Evolutionary conservation across 30 jellyfish, hydroid and myxozoan species (phyloP).

Genomic region (Hydractinia echinata): DNA sequence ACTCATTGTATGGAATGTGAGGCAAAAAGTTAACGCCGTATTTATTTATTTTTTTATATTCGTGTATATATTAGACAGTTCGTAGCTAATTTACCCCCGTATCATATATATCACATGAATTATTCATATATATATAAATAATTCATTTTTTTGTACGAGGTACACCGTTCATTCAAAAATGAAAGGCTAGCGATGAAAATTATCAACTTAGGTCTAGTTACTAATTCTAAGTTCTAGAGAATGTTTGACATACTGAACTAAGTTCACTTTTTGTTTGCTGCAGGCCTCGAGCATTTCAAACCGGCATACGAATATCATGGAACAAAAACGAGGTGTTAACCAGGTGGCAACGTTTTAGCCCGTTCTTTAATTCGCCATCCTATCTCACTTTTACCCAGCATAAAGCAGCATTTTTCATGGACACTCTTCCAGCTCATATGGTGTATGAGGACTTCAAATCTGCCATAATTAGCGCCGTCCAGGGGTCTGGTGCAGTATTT

Average conservation of each 20-base stretch:
- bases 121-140: too few relatives aligned
- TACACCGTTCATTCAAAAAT: too few relatives aligned
- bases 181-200: too few relatives aligned
- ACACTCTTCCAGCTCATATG: constrained; percentile 54
- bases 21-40: too few relatives aligned
- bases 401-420: constrained; percentile 61
- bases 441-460: constrained; percentile 64
- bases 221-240: neutral
- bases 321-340: constrained; percentile 55
- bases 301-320: constrained; percentile 65
- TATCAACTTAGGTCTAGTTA: too few relatives aligned
- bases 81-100: too few relatives aligned
- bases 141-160: too few relatives aligned
- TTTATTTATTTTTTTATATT: too few relatives aligned
- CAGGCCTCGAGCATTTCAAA: constrained; percentile 62
- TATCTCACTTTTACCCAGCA: constrained; percentile 72
- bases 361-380: constrained; percentile 53
- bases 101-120: too few relatives aligned
- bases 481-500: constrained; percentile 57
- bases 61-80: too few relatives aligned
- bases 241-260: neutral
- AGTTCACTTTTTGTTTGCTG: neutral
- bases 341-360: constrained; percentile 75
- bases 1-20: too few relatives aligned
- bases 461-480: constrained; percentile 56